Base-by-base conservation (phyloP, 2,888 invertebrate species). In the Tetramorium bicarinatum region DNA sequence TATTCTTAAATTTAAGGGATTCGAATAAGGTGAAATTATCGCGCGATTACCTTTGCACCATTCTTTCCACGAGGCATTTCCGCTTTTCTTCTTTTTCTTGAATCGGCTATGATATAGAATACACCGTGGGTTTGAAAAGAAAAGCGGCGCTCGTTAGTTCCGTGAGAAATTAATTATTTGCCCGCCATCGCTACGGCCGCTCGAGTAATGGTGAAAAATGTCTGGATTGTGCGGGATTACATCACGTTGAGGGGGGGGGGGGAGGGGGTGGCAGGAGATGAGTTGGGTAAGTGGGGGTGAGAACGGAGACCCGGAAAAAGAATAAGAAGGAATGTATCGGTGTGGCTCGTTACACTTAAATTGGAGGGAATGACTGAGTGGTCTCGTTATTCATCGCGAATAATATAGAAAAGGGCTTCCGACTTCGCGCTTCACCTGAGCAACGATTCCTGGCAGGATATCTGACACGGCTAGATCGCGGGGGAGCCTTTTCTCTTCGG, bases 91-190 rank as follows among this genome's bases (percentile, higher is more conserved):
- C 84, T 86, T 74, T 56, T 64, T 66, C 79, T 69, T 59, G 84
- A 83, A 82, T 84, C 82, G 77, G 61, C 83, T 83, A 84, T 82
- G 77, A 82, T 59, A 66, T 52, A 72, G 82, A 84, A 85, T 83
- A 85, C 67, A 81, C 62, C 85, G 75, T 72, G 71, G 81, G 83
- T 85, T 90, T 82, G 91, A 90, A 92, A 89, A 90, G 88, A 90
- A 91, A 93, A 91, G 92, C 92, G 91, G 87, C 87, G 94, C 94
- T 95, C 94, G 94, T 95, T 95, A 94, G 93, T 93, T 93, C 92
- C 93, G 93, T 93, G 94, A 94, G 94, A 94, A 94, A 94, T 95
- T 94, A 95, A 95, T 95, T 95, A 95, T 95, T 95, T 94, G 94
- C 92, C 93, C 91, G 92, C 91, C 93, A 93, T 92, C 91, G 92